Conservation (phyloP, 2,888 invertebrate genomes). For the Pachymerium ferrugineum region DNA sequence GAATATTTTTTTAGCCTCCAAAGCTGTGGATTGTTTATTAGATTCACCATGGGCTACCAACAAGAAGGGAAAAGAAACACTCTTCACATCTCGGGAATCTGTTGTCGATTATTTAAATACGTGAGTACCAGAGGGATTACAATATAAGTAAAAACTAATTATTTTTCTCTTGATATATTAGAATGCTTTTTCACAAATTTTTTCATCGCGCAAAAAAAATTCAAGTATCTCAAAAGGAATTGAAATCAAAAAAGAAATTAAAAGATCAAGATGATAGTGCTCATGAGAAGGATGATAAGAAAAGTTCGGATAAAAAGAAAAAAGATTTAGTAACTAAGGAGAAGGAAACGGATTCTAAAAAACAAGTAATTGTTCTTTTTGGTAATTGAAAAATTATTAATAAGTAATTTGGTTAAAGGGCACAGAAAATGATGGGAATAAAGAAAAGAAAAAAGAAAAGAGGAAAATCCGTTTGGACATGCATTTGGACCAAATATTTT, state of each 20-base stretch:
- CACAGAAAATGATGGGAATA: slow-evolving; percentile 42
- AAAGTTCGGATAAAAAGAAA: slow-evolving; percentile 53
- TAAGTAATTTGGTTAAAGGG: too few relatives aligned
- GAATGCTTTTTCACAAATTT: slow-evolving; percentile 84
- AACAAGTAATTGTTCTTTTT: slow-evolving; percentile 30
- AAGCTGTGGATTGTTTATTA: slow-evolving; percentile 85
- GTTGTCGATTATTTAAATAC: slow-evolving; percentile 72
- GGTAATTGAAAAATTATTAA: too few relatives aligned
- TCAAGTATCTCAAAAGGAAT: slow-evolving; percentile 63
- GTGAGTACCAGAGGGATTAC: slow-evolving; percentile 44
- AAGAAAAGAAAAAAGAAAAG: slow-evolving; percentile 63
- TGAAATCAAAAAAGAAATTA: slow-evolving; percentile 51
- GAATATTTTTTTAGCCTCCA: slow-evolving; percentile 49
- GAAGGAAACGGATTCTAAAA: slow-evolving; percentile 31
- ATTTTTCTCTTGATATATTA: too few relatives aligned
- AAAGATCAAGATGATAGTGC: slow-evolving; percentile 48
- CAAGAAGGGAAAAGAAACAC: slow-evolving; percentile 56
- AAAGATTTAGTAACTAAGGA: slow-evolving; percentile 42
- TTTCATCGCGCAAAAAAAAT: slow-evolving; percentile 91
- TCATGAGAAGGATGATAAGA: slow-evolving; percentile 39
- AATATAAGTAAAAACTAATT: too few relatives aligned
- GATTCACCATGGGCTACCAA: slow-evolving; percentile 77
- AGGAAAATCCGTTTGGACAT: slow-evolving; percentile 93
- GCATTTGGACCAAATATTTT: slow-evolving; percentile 87
- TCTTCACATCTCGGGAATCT: slow-evolving; percentile 75